A percentile compares a stretch with the other conserved stretches of the same genome.
Conservation (phyloP, 1,140 invertebrate species). For the Ceratina australensis region DNA sequence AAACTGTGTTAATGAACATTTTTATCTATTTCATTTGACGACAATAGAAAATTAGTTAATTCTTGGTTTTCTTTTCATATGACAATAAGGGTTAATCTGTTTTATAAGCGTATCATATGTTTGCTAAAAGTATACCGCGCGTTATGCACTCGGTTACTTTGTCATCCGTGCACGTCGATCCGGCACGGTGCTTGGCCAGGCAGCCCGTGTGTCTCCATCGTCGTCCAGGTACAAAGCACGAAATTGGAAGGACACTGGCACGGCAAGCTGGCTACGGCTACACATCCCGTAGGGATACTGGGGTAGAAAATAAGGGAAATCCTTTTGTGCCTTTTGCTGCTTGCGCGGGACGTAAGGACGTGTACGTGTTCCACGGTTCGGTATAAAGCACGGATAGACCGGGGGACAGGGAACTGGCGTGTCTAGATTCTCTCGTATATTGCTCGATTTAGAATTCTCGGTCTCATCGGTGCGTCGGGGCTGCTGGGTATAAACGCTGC, state of each 20-base stretch:
- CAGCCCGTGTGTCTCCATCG: conserved; percentile 34
- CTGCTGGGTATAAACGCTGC: neutral
- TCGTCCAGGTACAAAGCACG: neutral
- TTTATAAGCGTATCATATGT: too few species aligned
- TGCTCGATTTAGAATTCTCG: conserved; percentile 17
- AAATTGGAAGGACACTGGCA: conserved; percentile 23
- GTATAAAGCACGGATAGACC: conserved; percentile 23
- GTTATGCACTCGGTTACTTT: conserved; percentile 62
- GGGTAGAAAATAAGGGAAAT: conserved; percentile 24
- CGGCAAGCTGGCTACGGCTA: conserved; percentile 10
- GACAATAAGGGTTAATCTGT: too few species aligned
- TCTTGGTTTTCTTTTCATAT: too few species aligned
- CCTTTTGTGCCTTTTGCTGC: conserved; percentile 36
- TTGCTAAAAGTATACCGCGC: conserved; percentile 11
- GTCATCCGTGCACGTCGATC: conserved; percentile 64
- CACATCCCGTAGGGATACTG: conserved; percentile 23
- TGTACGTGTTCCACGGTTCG: neutral
- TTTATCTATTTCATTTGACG: too few species aligned
- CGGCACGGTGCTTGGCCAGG: conserved; percentile 16
- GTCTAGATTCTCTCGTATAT: conserved; percentile 11
- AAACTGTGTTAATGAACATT: too few species aligned
- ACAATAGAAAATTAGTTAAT: too few species aligned
- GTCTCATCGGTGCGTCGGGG: neutral
- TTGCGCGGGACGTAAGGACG: neutral
- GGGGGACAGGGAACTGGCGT: neutral